Base-by-base conservation (phyloP, 2,888 invertebrate genomes). In the Sphinx pinastri region DNA sequence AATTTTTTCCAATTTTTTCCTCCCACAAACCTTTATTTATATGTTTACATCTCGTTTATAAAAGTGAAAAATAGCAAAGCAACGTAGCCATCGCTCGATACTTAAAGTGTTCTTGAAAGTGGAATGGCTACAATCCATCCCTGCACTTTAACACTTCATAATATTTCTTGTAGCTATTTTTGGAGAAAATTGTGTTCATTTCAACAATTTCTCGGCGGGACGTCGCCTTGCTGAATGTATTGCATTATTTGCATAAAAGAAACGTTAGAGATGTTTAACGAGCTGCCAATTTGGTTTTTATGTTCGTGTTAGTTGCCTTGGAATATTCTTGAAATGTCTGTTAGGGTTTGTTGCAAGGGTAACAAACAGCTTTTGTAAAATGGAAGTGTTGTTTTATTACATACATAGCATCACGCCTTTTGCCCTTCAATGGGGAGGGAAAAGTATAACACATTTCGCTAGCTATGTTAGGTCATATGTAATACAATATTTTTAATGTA, bases 211-310 rank as follows among this genome's bases (percentile, higher is more conserved):
- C 63, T 60, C 63, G 19, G 63, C 60, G 38, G 19, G 63, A 63
- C 49, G 47, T 63, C 19, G 16, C 49, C 7, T 55, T 63, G 19
- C 47, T 19, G 19, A 63, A 63, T 63, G 60, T 63, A 63, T 63
- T 47, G 63, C 49, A 49, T 47, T 47, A 63, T 63, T 49, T 49
- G 63, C 63, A 49, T 63, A 49, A 47, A 47, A 47, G 63, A 4
- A 6, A 63, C 13, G 63, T 63, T 63, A 60, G 47, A 60, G 60
- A 16, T 60, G 47, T 47, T 60, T 60, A 60, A 47, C 63, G 63
- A 63, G 63, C 63, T 19, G 49, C 63, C 63, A 63, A 63, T 63
- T 63, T 49, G 19, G 19, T 63, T 63, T 63, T 63, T 63, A 63
- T 63, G 47, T 49, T 13, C 19, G 16, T 63, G 47, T 47, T 60